Evolutionary conservation across 2,113 vertebrate genomes (phyloP).

Genomic region (Myrmecophaga tridactyla): DNA sequence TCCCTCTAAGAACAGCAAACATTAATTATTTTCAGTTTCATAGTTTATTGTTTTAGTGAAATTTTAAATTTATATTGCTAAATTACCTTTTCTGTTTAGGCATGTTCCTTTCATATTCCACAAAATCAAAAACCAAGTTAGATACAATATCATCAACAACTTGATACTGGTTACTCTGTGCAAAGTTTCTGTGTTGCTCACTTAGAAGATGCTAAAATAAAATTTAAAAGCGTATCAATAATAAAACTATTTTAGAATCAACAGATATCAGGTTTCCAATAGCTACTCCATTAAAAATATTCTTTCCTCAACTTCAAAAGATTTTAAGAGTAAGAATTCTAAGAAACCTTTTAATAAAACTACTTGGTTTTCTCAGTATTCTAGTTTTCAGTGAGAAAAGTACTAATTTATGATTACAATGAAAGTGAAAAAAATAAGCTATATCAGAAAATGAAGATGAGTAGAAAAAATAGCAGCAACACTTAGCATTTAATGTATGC

Average conservation of each 20-base stretch:
- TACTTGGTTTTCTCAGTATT: not conserved
- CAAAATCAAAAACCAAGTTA: slow-evolving; percentile 86
- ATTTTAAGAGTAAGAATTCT: not conserved
- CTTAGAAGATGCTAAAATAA: slow-evolving; percentile 91
- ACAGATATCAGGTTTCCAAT: not conserved
- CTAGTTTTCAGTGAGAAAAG: not conserved
- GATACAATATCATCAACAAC: slow-evolving; percentile 93
- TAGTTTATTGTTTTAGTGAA: not conserved
- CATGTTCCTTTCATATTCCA: slow-evolving; percentile 79
- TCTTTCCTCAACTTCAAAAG: slow-evolving; percentile 19
- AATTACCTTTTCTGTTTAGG: slow-evolving; percentile 86
- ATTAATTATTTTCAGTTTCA: slow-evolving; percentile 35
- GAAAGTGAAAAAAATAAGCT: not conserved
- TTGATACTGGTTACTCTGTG: slow-evolving; percentile 88
- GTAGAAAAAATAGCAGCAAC: not conserved
- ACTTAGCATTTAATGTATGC: not conserved
- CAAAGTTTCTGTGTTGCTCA: slow-evolving; percentile 90
- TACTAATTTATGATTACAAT: not conserved
- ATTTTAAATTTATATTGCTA: not conserved
- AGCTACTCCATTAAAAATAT: not conserved
- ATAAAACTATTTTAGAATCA: slow-evolving; percentile 29
- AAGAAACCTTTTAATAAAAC: slow-evolving; percentile 28
- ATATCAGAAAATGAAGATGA: not conserved
- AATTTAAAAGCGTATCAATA: not conserved
- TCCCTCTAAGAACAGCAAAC: slow-evolving; percentile 17